Evolutionary conservation across 92 coral and sea anemone genomes (phyloP).

Genomic region (Desmophyllum pertusum): DNA sequence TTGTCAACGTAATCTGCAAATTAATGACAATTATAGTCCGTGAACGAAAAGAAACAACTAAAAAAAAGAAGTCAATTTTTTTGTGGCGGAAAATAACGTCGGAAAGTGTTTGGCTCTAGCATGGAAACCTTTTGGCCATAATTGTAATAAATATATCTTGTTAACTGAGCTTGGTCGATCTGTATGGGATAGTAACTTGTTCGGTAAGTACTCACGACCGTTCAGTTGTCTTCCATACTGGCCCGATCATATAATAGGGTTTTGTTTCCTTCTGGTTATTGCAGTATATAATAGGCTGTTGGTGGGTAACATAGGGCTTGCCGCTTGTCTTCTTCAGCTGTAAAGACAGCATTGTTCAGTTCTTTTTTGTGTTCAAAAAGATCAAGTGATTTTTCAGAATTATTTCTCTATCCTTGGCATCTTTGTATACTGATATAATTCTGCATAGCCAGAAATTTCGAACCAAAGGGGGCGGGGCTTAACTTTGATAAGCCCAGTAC

Average conservation of each 20-base stretch:
- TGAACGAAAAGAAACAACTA: neutral
- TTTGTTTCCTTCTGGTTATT: neutral
- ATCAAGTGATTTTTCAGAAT: neutral
- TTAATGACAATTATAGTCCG: neutral
- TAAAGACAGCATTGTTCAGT: neutral
- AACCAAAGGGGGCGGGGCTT: conserved; percentile 1
- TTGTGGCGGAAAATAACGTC: neutral
- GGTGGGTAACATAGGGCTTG: neutral
- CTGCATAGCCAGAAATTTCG: conserved; percentile 7
- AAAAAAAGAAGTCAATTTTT: neutral
- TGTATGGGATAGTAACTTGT: neutral
- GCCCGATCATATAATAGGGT: neutral
- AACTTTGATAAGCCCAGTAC: neutral
- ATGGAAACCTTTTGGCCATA: neutral
- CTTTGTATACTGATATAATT: neutral
- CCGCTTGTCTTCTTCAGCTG: neutral
- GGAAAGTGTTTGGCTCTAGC: neutral
- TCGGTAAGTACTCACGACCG: neutral
- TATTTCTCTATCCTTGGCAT: neutral
- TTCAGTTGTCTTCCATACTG: neutral
- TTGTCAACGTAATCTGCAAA: neutral
- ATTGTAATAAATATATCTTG: neutral
- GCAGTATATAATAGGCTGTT: neutral
- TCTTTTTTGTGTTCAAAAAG: neutral
- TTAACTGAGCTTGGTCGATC: neutral